Conservation (phyloP, 2,797 vertebrate species). For the Setipinna tenuifilis region DNA sequence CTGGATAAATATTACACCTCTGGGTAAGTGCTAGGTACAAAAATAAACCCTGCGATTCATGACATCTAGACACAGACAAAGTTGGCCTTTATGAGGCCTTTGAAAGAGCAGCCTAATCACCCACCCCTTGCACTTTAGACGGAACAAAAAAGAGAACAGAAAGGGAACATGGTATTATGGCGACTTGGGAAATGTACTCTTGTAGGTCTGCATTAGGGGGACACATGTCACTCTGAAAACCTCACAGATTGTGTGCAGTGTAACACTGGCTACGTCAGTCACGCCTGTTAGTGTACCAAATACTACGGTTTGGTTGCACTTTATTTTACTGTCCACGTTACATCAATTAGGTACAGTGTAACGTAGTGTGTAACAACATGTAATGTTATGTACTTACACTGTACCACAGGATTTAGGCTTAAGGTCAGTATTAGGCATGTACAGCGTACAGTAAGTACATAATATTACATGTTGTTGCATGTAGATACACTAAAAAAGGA, state of each 20-base stretch:
- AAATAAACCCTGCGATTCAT: constrained; percentile 13
- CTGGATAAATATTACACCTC: constrained; percentile 16
- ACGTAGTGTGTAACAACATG: too few relatives aligned
- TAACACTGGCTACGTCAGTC: not conserved
- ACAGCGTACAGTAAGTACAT: too few relatives aligned
- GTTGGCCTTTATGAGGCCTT: constrained; percentile 36
- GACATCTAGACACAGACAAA: constrained; percentile 37
- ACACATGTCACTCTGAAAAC: not conserved
- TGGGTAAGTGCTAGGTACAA: constrained; percentile 20
- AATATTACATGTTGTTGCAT: too few relatives aligned
- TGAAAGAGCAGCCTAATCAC: constrained; percentile 30
- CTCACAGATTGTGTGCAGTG: not conserved
- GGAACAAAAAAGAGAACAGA: constrained; percentile 19
- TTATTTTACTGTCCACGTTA: too few relatives aligned
- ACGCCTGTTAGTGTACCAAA: not conserved
- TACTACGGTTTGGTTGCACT: too few relatives aligned
- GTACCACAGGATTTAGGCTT: too few relatives aligned
- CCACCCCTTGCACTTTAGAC: constrained; percentile 28
- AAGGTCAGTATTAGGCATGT: too few relatives aligned
- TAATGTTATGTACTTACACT: too few relatives aligned
- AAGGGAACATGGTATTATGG: constrained; percentile 24
- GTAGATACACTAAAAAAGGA: too few relatives aligned
- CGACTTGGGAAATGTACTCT: not conserved
- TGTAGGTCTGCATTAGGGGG: not conserved
- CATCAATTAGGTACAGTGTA: too few relatives aligned